Conservation (phyloP, 2,113 vertebrate species). For the Psephotus haematonotus region DNA sequence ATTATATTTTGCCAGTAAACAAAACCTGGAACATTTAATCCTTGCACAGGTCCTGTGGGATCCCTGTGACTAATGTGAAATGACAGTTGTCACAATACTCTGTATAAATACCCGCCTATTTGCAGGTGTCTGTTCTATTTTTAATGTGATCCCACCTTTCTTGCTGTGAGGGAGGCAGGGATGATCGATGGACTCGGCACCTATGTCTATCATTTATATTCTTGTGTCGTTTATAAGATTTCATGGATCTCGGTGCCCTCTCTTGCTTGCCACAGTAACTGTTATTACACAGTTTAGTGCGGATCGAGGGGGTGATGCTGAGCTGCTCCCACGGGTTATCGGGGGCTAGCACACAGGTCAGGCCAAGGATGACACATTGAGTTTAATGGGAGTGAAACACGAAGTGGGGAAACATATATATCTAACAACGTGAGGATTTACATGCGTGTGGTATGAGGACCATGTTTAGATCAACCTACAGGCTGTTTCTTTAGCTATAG, state of each 20-base stretch:
- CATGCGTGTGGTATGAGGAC: not conserved
- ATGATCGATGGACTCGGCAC: slow-evolving; percentile 44
- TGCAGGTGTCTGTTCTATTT: slow-evolving; percentile 74
- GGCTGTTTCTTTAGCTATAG: not conserved
- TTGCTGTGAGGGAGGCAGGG: slow-evolving; percentile 24
- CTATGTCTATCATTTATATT: not conserved
- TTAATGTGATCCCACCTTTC: slow-evolving; percentile 69
- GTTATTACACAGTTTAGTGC: not conserved
- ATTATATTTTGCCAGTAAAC: slow-evolving; percentile 77
- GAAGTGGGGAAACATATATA: not conserved
- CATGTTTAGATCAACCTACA: not conserved
- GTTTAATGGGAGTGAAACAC: not conserved
- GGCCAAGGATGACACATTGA: not conserved
- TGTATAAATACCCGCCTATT: slow-evolving; percentile 73
- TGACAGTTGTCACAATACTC: slow-evolving; percentile 76
- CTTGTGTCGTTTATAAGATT: not conserved
- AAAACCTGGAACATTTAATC: slow-evolving; percentile 73
- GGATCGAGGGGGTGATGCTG: not conserved
- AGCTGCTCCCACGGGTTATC: not conserved
- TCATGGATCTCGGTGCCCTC: not conserved
- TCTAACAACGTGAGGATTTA: not conserved
- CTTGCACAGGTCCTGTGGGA: slow-evolving; percentile 65
- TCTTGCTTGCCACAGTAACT: not conserved
- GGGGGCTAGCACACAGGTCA: not conserved
- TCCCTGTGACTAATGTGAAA: slow-evolving; percentile 71